phyloP scores from a whole-genome alignment of 1,140 invertebrate species.

The Drosophila orosa region DNA sequence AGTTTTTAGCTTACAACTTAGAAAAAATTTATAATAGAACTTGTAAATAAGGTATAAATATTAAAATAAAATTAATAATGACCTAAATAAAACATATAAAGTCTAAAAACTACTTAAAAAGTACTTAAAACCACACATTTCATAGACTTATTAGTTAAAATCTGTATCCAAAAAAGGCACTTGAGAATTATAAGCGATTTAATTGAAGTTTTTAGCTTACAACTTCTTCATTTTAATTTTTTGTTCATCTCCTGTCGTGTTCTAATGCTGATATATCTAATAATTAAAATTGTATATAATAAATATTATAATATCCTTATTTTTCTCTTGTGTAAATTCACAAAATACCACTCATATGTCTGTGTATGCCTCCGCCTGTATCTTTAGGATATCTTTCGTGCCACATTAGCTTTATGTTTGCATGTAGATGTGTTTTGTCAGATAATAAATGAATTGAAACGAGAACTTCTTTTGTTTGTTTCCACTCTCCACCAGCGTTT shows the following conservation, averaged over 20 bases:
- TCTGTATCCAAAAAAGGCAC: no score
- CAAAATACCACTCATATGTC: not conserved
- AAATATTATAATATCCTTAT: not conserved
- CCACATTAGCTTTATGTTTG: constrained; percentile 62
- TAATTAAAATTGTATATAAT: no score
- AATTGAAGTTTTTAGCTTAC: not conserved
- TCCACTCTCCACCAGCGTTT: not conserved
- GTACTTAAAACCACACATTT: not conserved
- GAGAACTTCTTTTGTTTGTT: constrained; percentile 49
- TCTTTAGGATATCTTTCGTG: constrained; percentile 52
- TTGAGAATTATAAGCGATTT: not conserved
- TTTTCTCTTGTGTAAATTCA: constrained; percentile 9
- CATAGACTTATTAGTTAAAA: not conserved
- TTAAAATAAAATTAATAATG: no score
- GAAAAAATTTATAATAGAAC: no score
- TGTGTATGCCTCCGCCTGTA: constrained; percentile 18
- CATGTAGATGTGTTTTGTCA: constrained; percentile 58
- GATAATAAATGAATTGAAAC: constrained; percentile 56
- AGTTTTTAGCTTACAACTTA: no score
- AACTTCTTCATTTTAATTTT: no score
- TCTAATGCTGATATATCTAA: no score
- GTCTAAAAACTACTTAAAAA: no score
- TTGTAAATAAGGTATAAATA: no score
- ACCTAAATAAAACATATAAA: no score
- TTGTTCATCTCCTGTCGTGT: no score